Base-by-base conservation (phyloP, 2,888 invertebrate species). In the Clepsis dumicolana region DNA sequence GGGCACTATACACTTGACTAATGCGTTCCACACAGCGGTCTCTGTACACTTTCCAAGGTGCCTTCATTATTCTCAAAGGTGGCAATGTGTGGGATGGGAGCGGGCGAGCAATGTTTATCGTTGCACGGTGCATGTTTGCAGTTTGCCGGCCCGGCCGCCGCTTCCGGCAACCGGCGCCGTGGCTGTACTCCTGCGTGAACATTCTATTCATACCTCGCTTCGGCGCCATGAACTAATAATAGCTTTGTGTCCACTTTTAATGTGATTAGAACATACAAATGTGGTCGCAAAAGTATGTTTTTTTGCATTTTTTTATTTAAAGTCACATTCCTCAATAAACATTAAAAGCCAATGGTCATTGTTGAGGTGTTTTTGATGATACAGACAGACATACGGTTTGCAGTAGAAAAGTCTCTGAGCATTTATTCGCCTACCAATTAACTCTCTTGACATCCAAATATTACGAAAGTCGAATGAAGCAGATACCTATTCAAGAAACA, bases 111-210 rank as follows among this genome's bases (percentile, higher is more conserved):
- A 59, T 59, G 59, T 59, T 59, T 59, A 59, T 41, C 59, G 35
- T 35, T 21, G 56, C 56, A 35, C 35, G 56, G 21, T 35, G 21
- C 56, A 21, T 56, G 32, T 35, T 35, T 56, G 56, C 35, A 48
- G 59, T 59, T 57, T 41, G 59, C 59, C 59, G 59, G 48, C 21
- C 48, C 48, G 48, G 48, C 48, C n/a, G 56, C 29, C 41, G 59
- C 59, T 41, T 59, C 59, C 59, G 59, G 59, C 38, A 41, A 59
- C 59, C 59, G 59, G 64, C 64, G 64, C 64, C 64, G 63, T 25
- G 18, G 38, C 21, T 32, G 54, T 53, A 63, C 32, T 52, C 10
- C 53, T 63, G 63, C 35, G 35, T 38, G 63, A 61, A 61, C 41
- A 54, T 41, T 41, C 54, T 44, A 54, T 54, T 27, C 54, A 54